phyloP scores from a whole-genome alignment of 1,140 invertebrate genomes.

The Nymphalis io region DNA sequence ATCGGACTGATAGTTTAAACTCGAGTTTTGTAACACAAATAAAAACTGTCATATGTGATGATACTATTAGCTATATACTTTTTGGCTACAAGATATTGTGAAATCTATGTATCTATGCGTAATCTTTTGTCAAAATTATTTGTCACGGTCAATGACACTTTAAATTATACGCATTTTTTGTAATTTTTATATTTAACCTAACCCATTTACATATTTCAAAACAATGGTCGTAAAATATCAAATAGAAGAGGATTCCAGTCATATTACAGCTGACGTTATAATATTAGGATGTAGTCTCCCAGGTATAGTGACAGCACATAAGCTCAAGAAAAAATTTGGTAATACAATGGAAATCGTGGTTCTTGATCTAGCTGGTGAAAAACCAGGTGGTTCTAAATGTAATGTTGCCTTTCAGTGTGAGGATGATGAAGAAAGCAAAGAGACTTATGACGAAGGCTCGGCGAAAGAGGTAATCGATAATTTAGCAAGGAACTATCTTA shows the following conservation, averaged over 20 bases:
- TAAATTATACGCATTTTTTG: not conserved
- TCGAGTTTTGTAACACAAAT: too few species aligned
- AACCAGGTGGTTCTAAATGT: slow-evolving; percentile 42
- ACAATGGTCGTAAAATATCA: slow-evolving; percentile 13
- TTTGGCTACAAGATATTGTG: not conserved
- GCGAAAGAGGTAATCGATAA: slow-evolving; percentile 46
- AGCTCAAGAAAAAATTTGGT: slow-evolving; percentile 68
- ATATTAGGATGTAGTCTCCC: slow-evolving; percentile 71
- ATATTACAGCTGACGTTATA: slow-evolving; percentile 66
- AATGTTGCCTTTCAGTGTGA: slow-evolving; percentile 60
- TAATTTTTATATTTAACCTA: not conserved
- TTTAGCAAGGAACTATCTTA: slow-evolving; percentile 54
- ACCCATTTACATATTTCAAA: not conserved
- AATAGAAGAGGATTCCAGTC: slow-evolving; percentile 1
- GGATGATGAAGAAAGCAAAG: slow-evolving; percentile 37
- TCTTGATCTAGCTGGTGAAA: slow-evolving; percentile 49
- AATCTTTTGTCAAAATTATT: not conserved
- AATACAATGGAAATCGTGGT: slow-evolving; percentile 69
- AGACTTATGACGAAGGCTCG: slow-evolving; percentile 35
- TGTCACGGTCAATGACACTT: slow-evolving; percentile 4
- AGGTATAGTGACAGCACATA: slow-evolving; percentile 71
- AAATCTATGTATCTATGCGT: not conserved
- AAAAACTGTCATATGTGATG: too few species aligned
- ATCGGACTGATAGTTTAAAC: too few species aligned
- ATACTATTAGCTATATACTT: not conserved